Conservation (phyloP, 37 sponge, comb jelly and placozoan species). For the Eunapius fragilis region DNA sequence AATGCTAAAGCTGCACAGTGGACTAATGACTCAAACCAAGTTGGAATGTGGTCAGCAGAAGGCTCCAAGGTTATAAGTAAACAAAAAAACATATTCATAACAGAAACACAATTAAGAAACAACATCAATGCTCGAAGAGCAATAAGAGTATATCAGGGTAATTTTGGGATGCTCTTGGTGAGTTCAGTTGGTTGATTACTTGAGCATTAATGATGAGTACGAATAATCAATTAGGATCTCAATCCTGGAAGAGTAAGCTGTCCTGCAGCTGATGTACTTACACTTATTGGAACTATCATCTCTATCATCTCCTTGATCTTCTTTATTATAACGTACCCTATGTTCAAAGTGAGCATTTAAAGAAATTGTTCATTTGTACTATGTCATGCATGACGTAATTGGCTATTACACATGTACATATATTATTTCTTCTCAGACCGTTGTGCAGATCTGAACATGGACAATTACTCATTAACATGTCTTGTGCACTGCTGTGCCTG, state of each 20-base stretch:
- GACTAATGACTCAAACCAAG: conserved; percentile 46
- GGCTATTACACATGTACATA: neutral
- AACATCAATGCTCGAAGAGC: neutral
- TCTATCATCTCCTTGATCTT: conserved; percentile 20
- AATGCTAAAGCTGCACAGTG: conserved; percentile 66
- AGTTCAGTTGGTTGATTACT: no score
- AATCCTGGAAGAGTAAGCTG: neutral
- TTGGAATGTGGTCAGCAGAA: conserved; percentile 31
- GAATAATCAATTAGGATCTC: conserved; percentile 28
- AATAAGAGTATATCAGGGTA: neutral
- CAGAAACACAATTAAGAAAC: neutral
- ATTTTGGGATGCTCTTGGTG: conserved; percentile 39
- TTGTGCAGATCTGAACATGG: conserved; percentile 1
- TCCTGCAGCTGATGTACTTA: neutral
- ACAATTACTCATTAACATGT: conserved; percentile 27
- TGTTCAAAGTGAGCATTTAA: neutral
- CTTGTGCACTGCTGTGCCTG: conserved; percentile 41
- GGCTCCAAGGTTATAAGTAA: conserved; percentile 23
- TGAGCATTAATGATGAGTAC: no score
- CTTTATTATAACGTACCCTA: conserved; percentile 5
- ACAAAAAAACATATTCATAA: neutral
- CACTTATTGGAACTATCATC: conserved; percentile 6
- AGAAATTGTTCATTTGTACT: no score
- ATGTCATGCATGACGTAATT: no score
- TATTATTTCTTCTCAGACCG: neutral